These are phyloP conservation scores for Eidolon helvum DNA, from an alignment of 2,113 vertebrate genomes.

Conservation along the genomic window DNA sequence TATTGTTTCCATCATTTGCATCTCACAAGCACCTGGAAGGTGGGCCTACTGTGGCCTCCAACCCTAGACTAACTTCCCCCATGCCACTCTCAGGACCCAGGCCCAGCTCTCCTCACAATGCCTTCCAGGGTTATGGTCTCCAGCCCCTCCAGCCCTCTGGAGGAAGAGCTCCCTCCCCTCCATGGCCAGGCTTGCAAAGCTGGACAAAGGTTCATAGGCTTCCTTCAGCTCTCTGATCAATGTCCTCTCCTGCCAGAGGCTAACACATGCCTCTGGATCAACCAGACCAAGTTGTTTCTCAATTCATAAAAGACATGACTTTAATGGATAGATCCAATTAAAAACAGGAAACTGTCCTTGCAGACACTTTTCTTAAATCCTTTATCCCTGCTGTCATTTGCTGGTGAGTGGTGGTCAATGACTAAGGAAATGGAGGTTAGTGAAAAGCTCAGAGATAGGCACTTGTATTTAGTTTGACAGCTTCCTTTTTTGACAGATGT, in stretches of 20 bases:
- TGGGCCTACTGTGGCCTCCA: neutral
- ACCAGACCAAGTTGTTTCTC: neutral
- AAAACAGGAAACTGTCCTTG: neutral
- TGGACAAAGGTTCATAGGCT: neutral
- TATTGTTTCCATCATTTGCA: constrained; percentile 64
- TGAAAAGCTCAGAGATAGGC: neutral
- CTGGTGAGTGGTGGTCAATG: neutral
- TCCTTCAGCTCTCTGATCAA: neutral
- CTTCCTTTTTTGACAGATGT: neutral
- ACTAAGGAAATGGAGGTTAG: neutral
- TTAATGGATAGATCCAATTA: neutral
- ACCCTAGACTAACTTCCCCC: neutral
- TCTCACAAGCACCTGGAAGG: constrained; percentile 2
- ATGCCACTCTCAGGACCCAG: neutral
- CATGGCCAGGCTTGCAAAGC: neutral
- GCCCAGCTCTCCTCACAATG: accelerated
- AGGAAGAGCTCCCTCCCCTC: neutral
- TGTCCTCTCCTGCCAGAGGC: neutral
- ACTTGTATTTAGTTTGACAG: neutral
- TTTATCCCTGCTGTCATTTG: neutral
- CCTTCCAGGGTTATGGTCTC: neutral
- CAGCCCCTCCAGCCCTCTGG: neutral
- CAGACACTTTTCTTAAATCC: neutral
- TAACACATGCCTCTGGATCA: neutral
- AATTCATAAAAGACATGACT: neutral